phyloP scores from a whole-genome alignment of 2,888 invertebrate genomes.

The Cataglyphis rosenhaueri region DNA sequence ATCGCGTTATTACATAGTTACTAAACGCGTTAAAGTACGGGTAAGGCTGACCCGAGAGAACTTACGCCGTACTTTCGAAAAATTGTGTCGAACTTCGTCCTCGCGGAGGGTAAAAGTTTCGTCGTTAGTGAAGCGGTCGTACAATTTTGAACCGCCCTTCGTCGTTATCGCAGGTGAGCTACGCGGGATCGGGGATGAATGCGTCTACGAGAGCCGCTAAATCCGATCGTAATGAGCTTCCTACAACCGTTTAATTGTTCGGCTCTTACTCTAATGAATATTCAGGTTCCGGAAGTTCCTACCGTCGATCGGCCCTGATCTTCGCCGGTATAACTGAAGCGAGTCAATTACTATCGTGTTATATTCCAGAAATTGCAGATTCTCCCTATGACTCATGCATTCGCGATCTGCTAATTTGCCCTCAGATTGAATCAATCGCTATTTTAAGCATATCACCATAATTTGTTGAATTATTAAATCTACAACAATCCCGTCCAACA shows the following conservation, averaged over 20 bases:
- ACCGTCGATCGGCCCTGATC: slow-evolving; percentile 38
- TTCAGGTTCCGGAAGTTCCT: slow-evolving; percentile 47
- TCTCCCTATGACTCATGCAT: neutral
- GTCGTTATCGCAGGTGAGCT: slow-evolving; percentile 30
- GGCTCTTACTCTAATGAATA: slow-evolving; percentile 49
- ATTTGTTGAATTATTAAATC: neutral
- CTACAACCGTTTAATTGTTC: slow-evolving; percentile 53
- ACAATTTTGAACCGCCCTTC: slow-evolving; percentile 43
- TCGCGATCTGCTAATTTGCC: neutral
- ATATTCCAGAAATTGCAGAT: slow-evolving; percentile 1
- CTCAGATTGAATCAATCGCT: neutral
- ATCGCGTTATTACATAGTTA: slow-evolving; percentile 49
- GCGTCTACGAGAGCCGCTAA: slow-evolving; percentile 40
- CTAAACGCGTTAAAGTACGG: slow-evolving; percentile 43
- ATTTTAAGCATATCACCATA: neutral
- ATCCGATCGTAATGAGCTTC: slow-evolving; percentile 52
- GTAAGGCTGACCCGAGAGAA: slow-evolving; percentile 22
- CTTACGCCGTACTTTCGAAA: slow-evolving; percentile 45
- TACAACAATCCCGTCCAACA: neutral
- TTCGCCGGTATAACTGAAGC: slow-evolving; percentile 29
- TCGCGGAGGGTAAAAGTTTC: slow-evolving; percentile 38
- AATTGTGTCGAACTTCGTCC: slow-evolving; percentile 40
- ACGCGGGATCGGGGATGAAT: slow-evolving; percentile 18
- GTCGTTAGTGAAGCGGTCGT: slow-evolving; percentile 41
- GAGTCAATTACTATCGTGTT: slow-evolving; percentile 41